Conservation (phyloP, 2,113 vertebrate species). For the Chrysochloris asiatica region DNA sequence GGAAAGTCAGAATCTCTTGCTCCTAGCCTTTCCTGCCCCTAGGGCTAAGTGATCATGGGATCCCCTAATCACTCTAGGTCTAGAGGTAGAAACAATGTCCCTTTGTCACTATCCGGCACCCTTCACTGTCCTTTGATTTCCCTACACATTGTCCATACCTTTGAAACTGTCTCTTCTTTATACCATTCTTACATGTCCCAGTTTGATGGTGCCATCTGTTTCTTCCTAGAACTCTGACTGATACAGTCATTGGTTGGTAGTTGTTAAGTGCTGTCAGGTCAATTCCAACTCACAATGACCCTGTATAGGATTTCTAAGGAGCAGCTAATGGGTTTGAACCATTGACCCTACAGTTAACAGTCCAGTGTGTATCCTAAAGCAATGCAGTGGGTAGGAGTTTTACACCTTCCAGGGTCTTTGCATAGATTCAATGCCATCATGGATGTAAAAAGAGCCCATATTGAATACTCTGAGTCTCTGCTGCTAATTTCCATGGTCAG, state of each 20-base stretch:
- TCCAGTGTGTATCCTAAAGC: too few relatives aligned
- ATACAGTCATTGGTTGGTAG: too few relatives aligned
- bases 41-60: too few relatives aligned
- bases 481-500: background rate
- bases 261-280: too few relatives aligned
- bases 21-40: background rate
- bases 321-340: too few relatives aligned
- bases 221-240: background rate
- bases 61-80: too few relatives aligned
- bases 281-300: too few relatives aligned
- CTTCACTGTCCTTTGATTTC: background rate
- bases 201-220: background rate
- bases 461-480: background rate
- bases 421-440: background rate
- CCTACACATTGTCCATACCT: background rate
- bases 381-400: background rate
- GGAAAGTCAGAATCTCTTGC: background rate
- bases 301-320: too few relatives aligned
- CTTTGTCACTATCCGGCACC: too few relatives aligned
- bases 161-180: background rate
- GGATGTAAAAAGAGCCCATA: background rate
- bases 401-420: background rate
- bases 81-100: background rate
- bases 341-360: too few relatives aligned
- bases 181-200: background rate